Evolutionary conservation across 2,888 invertebrate genomes (phyloP).

Genomic region (Panorpa germanica): DNA sequence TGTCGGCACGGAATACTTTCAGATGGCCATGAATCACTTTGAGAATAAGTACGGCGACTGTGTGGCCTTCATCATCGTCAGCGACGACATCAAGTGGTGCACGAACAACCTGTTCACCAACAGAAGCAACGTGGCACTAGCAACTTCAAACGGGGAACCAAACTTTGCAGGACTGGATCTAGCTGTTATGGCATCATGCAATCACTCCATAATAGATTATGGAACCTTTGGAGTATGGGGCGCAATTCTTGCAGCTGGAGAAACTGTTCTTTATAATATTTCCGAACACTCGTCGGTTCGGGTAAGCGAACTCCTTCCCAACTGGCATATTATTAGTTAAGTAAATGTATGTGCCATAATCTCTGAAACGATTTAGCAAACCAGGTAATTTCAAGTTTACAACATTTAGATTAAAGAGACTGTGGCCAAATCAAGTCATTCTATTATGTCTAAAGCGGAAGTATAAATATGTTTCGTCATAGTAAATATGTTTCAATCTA

Average conservation of each 20-base stretch:
- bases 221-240: conserved; percentile 30
- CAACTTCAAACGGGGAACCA: conserved; percentile 18
- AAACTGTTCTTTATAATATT: conserved; percentile 24
- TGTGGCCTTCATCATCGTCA: conserved; percentile 24
- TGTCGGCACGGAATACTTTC: conserved; percentile 21
- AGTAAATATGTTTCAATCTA: too few relatives aligned
- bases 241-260: conserved; percentile 27
- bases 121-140: conserved; percentile 22
- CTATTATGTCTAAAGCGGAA: too few relatives aligned
- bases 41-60: conserved; percentile 21
- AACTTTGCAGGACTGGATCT: conserved; percentile 25
- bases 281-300: conserved; percentile 21
- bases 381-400: too few relatives aligned
- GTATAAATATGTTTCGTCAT: too few relatives aligned
- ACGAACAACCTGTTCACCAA: conserved; percentile 18
- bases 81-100: conserved; percentile 28
- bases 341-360: too few relatives aligned
- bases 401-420: too few relatives aligned
- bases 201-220: conserved; percentile 29
- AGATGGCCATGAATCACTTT: conserved; percentile 23
- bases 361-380: too few relatives aligned
- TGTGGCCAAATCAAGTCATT: too few relatives aligned
- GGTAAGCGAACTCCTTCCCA: conserved; percentile 23
- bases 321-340: conserved; percentile 25
- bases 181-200: conserved; percentile 27